These are phyloP conservation scores for Trichoplax adhaerens DNA, from an alignment of 37 sponge, comb jelly and placozoan species.

Conservation along the genomic window DNA sequence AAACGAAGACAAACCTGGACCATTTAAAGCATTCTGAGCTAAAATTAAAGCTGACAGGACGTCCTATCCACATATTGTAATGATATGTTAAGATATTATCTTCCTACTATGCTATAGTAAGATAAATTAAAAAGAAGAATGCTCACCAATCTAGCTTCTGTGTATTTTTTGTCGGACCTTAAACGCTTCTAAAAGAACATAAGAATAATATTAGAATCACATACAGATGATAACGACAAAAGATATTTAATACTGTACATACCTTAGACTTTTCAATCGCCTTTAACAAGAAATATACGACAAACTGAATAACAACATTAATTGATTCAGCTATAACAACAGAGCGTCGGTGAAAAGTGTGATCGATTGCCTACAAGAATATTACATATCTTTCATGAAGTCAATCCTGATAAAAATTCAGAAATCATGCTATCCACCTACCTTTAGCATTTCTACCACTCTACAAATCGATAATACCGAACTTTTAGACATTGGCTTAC, in stretches of 20 bases:
- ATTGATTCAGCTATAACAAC: constrained; percentile 25
- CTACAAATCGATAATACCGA: constrained; percentile 55
- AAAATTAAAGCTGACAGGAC: constrained; percentile 39
- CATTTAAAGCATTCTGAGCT: constrained; percentile 52
- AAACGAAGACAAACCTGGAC: constrained; percentile 32
- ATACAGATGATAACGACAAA: background rate
- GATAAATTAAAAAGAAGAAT: background rate
- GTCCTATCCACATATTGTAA: constrained; percentile 26
- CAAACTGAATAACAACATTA: constrained; percentile 35
- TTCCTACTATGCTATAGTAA: background rate
- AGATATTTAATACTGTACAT: constrained; percentile 8
- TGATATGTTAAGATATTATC: background rate
- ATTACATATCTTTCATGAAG: constrained; percentile 12
- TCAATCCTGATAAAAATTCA: constrained; percentile 19
- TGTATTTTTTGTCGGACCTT: constrained; percentile 26
- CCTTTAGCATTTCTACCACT: constrained; percentile 68
- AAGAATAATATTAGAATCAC: too few relatives aligned
- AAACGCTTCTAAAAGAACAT: background rate
- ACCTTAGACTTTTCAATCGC: constrained; percentile 8
- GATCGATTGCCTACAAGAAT: constrained; percentile 31
- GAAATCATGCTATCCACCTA: constrained; percentile 15
- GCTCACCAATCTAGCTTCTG: constrained; percentile 43
- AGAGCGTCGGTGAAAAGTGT: constrained; percentile 43
- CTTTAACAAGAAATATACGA: constrained; percentile 21
- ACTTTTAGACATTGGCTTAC: constrained; percentile 63